phyloP scores from a whole-genome alignment of 2,113 vertebrate genomes.

The Solenodon paradoxus region DNA sequence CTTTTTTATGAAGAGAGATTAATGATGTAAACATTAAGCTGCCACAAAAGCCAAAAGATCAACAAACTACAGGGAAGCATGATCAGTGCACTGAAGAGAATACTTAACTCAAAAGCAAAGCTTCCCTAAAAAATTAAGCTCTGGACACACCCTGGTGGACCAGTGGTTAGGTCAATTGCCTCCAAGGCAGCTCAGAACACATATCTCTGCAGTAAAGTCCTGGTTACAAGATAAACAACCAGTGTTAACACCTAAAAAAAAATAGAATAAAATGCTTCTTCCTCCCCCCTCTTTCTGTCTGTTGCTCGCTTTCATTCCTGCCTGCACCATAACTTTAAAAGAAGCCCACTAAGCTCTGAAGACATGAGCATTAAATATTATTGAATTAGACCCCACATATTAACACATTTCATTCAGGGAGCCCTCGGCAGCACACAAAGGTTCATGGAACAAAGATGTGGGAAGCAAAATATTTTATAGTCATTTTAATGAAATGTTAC shows the following conservation, averaged over 20 bases:
- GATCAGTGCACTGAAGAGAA: background rate
- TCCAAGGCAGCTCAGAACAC: too few species aligned
- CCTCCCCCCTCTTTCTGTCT: too few species aligned
- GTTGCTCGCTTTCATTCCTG: too few species aligned
- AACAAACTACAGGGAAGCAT: background rate
- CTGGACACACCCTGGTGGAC: too few species aligned
- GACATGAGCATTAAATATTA: background rate
- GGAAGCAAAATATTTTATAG: background rate
- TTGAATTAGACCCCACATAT: background rate
- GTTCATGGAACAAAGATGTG: too few species aligned
- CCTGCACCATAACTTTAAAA: too few species aligned
- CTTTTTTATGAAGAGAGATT: background rate
- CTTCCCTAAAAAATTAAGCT: constrained; percentile 1
- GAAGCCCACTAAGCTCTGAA: background rate
- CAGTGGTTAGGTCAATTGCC: too few species aligned
- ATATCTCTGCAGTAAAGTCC: too few species aligned
- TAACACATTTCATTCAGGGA: background rate
- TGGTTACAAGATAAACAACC: too few species aligned
- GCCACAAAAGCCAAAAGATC: background rate
- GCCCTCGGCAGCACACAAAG: background rate
- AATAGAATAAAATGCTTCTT: too few species aligned
- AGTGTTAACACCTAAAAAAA: too few species aligned
- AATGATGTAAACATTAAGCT: background rate
- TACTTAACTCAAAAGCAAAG: background rate
- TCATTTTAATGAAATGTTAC: background rate